Conservation (phyloP, 2,888 invertebrate species). For the Bimastos eiseni region DNA sequence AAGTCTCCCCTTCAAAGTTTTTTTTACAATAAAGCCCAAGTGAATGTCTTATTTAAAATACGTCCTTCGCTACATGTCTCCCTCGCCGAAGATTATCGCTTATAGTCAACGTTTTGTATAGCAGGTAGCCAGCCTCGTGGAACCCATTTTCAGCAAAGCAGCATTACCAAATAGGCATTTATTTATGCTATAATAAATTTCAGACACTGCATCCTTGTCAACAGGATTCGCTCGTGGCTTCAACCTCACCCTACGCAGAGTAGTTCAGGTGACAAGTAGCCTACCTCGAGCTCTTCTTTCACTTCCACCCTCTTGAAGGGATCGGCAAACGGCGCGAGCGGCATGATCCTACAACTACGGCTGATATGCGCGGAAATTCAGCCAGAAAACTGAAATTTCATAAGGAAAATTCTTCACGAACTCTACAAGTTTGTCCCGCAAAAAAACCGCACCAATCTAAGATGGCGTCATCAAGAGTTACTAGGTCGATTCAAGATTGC, state of each 20-base stretch:
- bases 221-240: constrained; percentile 14
- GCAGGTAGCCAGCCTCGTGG: not conserved
- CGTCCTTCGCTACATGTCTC: not conserved
- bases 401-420: constrained; percentile 4
- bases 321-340: constrained; percentile 73
- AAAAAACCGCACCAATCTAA: not conserved
- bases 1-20: not conserved
- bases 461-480: constrained; percentile 13
- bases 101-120: not conserved
- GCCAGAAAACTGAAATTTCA: not conserved
- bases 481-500: not conserved
- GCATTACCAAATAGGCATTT: not conserved
- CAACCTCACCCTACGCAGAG: not conserved
- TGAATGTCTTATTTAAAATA: not conserved
- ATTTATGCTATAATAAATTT: not conserved
- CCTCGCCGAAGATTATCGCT: not conserved
- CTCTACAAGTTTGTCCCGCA: not conserved
- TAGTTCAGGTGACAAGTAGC: not conserved
- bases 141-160: not conserved
- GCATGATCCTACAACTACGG: constrained; percentile 67
- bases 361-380: constrained; percentile 13
- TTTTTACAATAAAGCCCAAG: not conserved
- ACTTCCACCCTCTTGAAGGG: constrained; percentile 78
- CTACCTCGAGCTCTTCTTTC: constrained; percentile 74
- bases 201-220: not conserved